Base-by-base conservation (phyloP, 2,113 vertebrate species). In the Festucalex cinctus region DNA sequence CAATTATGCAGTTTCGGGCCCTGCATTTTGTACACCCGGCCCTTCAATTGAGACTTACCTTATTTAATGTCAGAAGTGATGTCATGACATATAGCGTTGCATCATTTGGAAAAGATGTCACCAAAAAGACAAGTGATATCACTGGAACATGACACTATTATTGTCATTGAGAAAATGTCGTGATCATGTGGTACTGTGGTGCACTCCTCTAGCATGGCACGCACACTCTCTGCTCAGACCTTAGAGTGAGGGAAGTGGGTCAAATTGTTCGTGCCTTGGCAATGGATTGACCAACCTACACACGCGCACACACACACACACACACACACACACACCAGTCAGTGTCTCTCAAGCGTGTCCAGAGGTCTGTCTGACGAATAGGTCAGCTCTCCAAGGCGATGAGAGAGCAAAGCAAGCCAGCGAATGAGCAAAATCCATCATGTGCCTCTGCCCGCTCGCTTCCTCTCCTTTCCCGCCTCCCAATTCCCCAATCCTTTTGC, bases 381-480 rank as follows among this genome's bases (percentile, higher is more conserved):
- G 79, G 81, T 85, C 79, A 75, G 71, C 32, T 56, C 79, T 80
- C 66, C 35, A 70, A 71, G 75, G 82, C 72, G 65, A 66, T 48
- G 66, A 73, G 64, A 51, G 68, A 68, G 69, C 69, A 43, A 67
- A 57, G 61, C 65, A n/a, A 58, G 51, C 66, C 51, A 41, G 73
- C 70, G 61, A 80, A 79, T 58, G 73, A 81, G 65, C 46, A 63
- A 67, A 77, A 83, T 82, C 74, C 69, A 79, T 86, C 77, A 76
- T 78, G 66, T 74, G 66, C 65, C 69, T 68, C 65, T 41, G 19
- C 41, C 73, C 44, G 0, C 78, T 76, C 67, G 3, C 39, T 8
- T 62, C 19, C 36, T 58, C 48, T 44, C 64, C 48, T 53, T 41
- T 37, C 22, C 57, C 17, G 20, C 63, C 20, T 22, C 32, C 48